phyloP scores from a whole-genome alignment of 1,140 invertebrate genomes.

The Scaptomyza pallida region DNA sequence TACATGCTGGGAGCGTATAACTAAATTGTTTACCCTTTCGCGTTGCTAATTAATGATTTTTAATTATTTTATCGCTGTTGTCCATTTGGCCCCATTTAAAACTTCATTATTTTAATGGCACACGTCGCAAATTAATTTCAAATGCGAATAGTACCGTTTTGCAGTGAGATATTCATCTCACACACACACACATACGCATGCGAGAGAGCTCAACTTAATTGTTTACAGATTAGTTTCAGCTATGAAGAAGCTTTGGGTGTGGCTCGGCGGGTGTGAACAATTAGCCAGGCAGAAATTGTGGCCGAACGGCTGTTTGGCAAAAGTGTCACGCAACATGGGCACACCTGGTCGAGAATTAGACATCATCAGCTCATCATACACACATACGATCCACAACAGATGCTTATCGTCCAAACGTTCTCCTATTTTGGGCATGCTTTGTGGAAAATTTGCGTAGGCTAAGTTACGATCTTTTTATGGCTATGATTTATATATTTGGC shows the following conservation, averaged over 20 bases:
- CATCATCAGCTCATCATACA: constrained; percentile 40
- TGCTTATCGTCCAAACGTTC: constrained; percentile 59
- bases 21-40: constrained; percentile 38
- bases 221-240: constrained; percentile 75
- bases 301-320: constrained; percentile 54
- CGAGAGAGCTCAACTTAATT: constrained; percentile 51
- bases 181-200: neutral
- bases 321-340: constrained; percentile 70
- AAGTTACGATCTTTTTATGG: constrained; percentile 42
- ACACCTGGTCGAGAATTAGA: constrained; percentile 13
- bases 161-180: neutral
- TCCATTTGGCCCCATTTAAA: constrained; percentile 42
- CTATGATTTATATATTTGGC: constrained; percentile 62
- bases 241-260: constrained; percentile 49
- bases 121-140: constrained; percentile 75
- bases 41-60: constrained; percentile 45
- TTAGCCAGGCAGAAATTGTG: constrained; percentile 58
- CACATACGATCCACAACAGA: constrained; percentile 37
- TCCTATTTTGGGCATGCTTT: constrained; percentile 77
- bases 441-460: constrained; percentile 57
- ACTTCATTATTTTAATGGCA: constrained; percentile 69
- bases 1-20: constrained; percentile 18
- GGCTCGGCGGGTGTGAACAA: constrained; percentile 72
- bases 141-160: constrained; percentile 37
- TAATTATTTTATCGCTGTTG: constrained; percentile 36